A percentile compares a stretch with the other conserved stretches of the same genome.
phyloP scores from a whole-genome alignment of 92 coral and sea anemone genomes.

The Ricordea florida region DNA sequence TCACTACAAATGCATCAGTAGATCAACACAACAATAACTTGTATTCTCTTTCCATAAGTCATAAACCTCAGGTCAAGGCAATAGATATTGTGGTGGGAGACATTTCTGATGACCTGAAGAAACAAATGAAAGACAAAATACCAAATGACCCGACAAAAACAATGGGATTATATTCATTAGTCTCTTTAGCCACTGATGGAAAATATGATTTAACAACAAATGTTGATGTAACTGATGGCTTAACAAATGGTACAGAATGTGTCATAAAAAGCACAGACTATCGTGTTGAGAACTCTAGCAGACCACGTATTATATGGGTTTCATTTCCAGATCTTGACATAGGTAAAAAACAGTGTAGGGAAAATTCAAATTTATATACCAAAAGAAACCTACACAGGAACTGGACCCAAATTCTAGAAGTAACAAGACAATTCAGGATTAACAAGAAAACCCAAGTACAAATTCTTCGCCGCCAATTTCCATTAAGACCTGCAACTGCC shows the following conservation, averaged over 20 bases:
- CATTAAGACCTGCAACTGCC: slow-evolving; percentile 70
- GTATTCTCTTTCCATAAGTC: background rate
- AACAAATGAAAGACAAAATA: slow-evolving; percentile 39
- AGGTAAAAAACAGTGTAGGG: slow-evolving; percentile 21
- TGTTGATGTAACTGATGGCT: slow-evolving; percentile 55
- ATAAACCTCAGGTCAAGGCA: slow-evolving; percentile 38
- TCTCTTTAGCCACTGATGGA: slow-evolving; percentile 40
- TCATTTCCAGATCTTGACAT: slow-evolving; percentile 38
- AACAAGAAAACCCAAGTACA: slow-evolving; percentile 43
- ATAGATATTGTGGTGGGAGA: slow-evolving; percentile 64
- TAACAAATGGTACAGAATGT: slow-evolving; percentile 62
- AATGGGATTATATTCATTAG: slow-evolving; percentile 54
- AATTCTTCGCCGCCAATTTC: slow-evolving; percentile 68
- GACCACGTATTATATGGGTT: slow-evolving; percentile 71
- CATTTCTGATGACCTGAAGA: slow-evolving; percentile 45
- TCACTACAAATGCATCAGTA: slow-evolving; percentile 57
- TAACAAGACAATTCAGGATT: slow-evolving; percentile 64
- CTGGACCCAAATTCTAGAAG: slow-evolving; percentile 70
- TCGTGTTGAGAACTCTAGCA: slow-evolving; percentile 41
- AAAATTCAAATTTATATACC: slow-evolving; percentile 29
- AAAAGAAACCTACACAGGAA: slow-evolving; percentile 2
- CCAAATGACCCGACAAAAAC: slow-evolving; percentile 70
- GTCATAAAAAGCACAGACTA: slow-evolving; percentile 54
- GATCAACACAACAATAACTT: slow-evolving; percentile 39
- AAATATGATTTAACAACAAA: slow-evolving; percentile 74